Evolutionary conservation across 2,888 invertebrate genomes (phyloP), one percentile per base, ranked within the genome.

Genomic region (Cyclophora punctaria): DNA sequence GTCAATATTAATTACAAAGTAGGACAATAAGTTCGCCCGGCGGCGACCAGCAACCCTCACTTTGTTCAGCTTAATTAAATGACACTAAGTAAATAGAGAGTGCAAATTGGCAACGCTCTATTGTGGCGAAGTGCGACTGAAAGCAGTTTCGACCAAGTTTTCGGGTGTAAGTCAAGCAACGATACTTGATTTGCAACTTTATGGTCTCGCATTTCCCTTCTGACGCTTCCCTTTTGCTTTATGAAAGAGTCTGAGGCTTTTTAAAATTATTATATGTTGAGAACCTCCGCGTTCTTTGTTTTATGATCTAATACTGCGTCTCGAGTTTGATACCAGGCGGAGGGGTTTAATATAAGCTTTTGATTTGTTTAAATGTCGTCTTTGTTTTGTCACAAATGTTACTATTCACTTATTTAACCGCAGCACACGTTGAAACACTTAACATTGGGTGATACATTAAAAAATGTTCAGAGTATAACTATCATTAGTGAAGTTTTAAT

Each of bases 121-220:
- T 71, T 73, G 73, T 64, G 66, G 62, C 56, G 54, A 60, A 62
- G 65, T 66, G 60, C 63, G 50, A 57, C 58, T 58, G 61, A 54
- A 59, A 65, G 62, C 62, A 63, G 62, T 66, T 62, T 57, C 57
- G 63, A 60, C 62, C 64, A 71, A 77, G 73, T 71, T 79, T 76
- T 75, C 64, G 72, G 72, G 70, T 64, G 75, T 77, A 76, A 80
- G 79, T 78, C 78, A 78, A 69, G 62, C 67, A 64, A 68, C 72
- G 71, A 75, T 81, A 77, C 83, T 81, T 85, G 81, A 85, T 84
- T 86, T 85, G 82, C 84, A 85, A 84, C 78, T 84, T 85, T 85
- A 83, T 79, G 74, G 69, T 60, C 61, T 63, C 71, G 70, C 68
- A 69, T 75, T 80, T 78, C 75, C 75, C 71, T 72, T 70, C 67